Evolutionary conservation across 2,888 invertebrate genomes (phyloP).

Genomic region (Cerastis rubricosa): DNA sequence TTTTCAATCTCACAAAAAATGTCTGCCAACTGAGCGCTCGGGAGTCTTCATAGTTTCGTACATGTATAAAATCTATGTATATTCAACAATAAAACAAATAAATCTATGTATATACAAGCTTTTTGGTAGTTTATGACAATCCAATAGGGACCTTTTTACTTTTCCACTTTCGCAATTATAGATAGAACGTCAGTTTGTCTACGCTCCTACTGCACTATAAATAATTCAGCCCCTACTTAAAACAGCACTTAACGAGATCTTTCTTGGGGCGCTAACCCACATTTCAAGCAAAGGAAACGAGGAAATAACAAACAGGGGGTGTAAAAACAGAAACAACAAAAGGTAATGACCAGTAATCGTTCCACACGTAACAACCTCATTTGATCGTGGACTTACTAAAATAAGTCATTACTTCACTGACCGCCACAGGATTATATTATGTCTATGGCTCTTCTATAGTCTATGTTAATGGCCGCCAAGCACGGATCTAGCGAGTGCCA

Average conservation of each 20-base stretch:
- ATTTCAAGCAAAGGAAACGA: slow-evolving; percentile 23
- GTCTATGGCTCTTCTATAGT: slow-evolving; percentile 31
- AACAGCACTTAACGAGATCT: background rate
- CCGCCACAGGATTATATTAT: slow-evolving; percentile 55
- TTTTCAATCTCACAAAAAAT: background rate
- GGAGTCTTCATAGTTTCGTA: background rate
- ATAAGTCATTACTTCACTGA: slow-evolving; percentile 71
- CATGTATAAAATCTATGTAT: background rate
- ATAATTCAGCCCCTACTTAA: background rate
- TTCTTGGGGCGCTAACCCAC: background rate
- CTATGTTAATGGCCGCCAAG: slow-evolving; percentile 59
- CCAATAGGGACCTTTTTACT: background rate
- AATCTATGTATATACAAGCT: background rate
- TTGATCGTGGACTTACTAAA: slow-evolving; percentile 62
- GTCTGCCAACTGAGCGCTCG: background rate
- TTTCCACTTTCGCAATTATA: background rate
- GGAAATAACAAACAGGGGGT: slow-evolving; percentile 29
- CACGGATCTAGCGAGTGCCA: slow-evolving; percentile 57
- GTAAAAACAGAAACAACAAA: slow-evolving; percentile 35
- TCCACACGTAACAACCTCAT: slow-evolving; percentile 70
- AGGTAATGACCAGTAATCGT: slow-evolving; percentile 60
- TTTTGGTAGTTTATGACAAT: background rate
- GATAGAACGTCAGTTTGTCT: background rate
- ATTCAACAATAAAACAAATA: too few species aligned
- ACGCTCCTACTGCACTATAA: background rate